Conservation (phyloP, 2,888 invertebrate species). For the Drosophila koepferae region DNA sequence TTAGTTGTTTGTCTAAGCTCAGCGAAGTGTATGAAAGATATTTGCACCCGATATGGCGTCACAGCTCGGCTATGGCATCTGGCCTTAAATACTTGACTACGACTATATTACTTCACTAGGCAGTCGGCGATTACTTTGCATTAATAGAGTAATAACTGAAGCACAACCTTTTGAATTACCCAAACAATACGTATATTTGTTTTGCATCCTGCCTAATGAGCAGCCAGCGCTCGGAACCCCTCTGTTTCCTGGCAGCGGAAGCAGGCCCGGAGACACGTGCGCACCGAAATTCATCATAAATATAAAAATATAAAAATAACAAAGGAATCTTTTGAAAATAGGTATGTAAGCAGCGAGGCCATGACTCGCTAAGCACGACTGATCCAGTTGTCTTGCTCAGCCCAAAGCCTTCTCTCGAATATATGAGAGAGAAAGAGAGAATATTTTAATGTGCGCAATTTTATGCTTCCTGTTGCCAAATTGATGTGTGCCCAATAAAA, state of each 20-base stretch:
- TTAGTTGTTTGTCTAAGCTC: slow-evolving; percentile 69
- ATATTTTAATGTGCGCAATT: slow-evolving; percentile 12
- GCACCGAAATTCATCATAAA: slow-evolving; percentile 56
- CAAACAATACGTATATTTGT: slow-evolving; percentile 29
- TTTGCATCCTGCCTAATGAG: slow-evolving; percentile 67
- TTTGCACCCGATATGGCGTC: slow-evolving; percentile 66
- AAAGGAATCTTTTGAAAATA: slow-evolving; percentile 27
- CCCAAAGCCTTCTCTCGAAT: neutral
- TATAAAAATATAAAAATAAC: slow-evolving; percentile 42
- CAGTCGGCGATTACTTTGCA: slow-evolving; percentile 45
- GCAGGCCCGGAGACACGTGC: slow-evolving; percentile 61
- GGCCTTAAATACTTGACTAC: slow-evolving; percentile 27
- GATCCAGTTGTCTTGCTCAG: slow-evolving; percentile 2
- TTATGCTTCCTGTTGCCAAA: slow-evolving; percentile 15
- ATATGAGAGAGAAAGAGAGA: neutral
- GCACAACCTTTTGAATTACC: slow-evolving; percentile 30
- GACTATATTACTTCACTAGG: slow-evolving; percentile 54
- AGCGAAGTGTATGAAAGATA: slow-evolving; percentile 76
- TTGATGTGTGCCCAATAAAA: slow-evolving; percentile 28
- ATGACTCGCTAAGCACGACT: slow-evolving; percentile 13
- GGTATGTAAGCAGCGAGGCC: neutral
- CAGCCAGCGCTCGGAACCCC: slow-evolving; percentile 23
- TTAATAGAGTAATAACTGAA: slow-evolving; percentile 67
- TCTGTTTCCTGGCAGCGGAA: slow-evolving; percentile 65
- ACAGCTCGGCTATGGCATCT: slow-evolving; percentile 18